Base-by-base conservation (phyloP, 2,797 vertebrate species). In the Anomalospiza imberbis region DNA sequence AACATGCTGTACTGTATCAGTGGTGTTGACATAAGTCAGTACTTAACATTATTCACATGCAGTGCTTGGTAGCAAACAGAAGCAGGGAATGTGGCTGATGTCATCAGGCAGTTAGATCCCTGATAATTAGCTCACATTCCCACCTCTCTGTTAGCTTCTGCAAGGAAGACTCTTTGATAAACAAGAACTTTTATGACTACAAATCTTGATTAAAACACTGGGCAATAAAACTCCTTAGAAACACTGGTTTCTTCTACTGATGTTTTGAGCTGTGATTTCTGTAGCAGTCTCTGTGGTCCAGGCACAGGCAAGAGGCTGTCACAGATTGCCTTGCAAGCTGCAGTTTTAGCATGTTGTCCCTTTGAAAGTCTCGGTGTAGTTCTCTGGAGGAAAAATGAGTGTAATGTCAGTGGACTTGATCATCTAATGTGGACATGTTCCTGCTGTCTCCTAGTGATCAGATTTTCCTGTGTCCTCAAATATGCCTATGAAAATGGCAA, bases 61-160 rank as follows among this genome's bases (percentile, higher is more conserved):
- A 81, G 72, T 38, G 61, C 42, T 73, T 83, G 53, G 26, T 45
- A 67, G 57, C 65, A 77, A 73, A 93, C 72, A 80, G 47, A 79
- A 91, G 28, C 61, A 77, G 61, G 53, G 34, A 67, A 42, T 17
- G 15, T 0, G 1, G 53, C 53, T 85, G 72, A 42, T 0, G 0
- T 74, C 54, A 55, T 21, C 66, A 6, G 18, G 58, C 5, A 1
- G 38, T 61, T 77, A 40, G 36, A 58, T 77, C 3, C 2, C 48
- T 77, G 57, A 68, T 91, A 32, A 70, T 66, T 78, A 82, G n/a
- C 36, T 1, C 2, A 7, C 3, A 0, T 93, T 70, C 20, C 32
- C 55, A 73, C 54, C 63, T 50, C 9, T 26, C 3, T 68, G 3
- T 91, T 89, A 45, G 55, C 26, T 91, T 47, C 48, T 38, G 21